phyloP scores from a whole-genome alignment of 2,113 vertebrate species.

The Caracal caracal region DNA sequence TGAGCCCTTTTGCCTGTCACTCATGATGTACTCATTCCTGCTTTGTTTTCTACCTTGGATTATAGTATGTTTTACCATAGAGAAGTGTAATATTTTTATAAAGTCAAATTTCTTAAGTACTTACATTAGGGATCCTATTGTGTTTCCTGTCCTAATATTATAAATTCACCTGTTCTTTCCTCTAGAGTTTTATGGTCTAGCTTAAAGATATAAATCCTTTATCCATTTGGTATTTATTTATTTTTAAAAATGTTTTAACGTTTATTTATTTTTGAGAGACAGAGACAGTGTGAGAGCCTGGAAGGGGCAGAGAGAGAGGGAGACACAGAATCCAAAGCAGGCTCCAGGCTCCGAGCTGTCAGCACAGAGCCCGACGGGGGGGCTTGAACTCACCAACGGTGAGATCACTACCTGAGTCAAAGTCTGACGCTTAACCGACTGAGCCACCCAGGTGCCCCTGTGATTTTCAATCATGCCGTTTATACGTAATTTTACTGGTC shows the following conservation, averaged over 20 bases:
- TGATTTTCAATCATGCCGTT: background rate
- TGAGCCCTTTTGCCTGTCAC: background rate
- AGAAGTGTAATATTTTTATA: background rate
- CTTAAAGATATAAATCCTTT: constrained; percentile 1
- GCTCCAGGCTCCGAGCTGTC: no score
- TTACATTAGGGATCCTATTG: background rate
- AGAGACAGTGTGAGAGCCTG: no score
- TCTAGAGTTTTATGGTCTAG: background rate
- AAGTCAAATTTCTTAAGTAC: background rate
- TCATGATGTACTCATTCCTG: background rate
- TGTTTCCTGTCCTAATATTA: background rate
- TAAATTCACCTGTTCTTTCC: background rate
- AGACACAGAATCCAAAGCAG: no score
- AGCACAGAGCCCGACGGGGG: no score
- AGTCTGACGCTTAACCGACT: no score
- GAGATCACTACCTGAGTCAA: no score
- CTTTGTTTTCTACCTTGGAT: background rate
- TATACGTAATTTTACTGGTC: background rate
- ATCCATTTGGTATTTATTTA: background rate
- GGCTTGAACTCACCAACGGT: no score
- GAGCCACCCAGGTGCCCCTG: no score
- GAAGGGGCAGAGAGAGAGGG: no score
- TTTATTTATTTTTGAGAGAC: no score
- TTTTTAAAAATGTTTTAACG: no score
- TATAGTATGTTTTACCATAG: background rate